These are phyloP conservation scores for Pseudotriccus pelzelni DNA, from an alignment of 2,797 vertebrate genomes.

Conservation along the genomic window DNA sequence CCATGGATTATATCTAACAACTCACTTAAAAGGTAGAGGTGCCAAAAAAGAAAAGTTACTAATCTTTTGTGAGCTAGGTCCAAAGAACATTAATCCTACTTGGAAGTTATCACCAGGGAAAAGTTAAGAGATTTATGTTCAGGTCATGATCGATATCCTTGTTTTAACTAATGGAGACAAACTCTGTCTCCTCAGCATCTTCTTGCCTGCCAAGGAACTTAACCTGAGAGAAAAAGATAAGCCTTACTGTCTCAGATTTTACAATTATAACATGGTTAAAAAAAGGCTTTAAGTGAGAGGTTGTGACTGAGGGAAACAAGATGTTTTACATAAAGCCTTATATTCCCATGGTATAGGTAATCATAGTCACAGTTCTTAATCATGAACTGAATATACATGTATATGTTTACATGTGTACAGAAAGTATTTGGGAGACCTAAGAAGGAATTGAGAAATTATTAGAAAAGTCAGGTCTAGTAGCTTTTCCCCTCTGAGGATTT, in stretches of 20 bases:
- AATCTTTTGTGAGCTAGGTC: not conserved
- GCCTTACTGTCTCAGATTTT: not conserved
- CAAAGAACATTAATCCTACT: slow-evolving; percentile 1
- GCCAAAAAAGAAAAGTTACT: not conserved
- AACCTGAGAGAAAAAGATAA: not conserved
- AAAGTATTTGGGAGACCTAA: not conserved
- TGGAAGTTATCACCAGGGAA: not conserved
- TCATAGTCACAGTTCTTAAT: not conserved
- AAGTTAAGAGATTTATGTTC: slow-evolving; percentile 18
- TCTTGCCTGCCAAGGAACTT: not conserved
- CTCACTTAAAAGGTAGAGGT: not conserved
- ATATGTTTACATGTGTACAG: not conserved
- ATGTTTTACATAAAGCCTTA: not conserved
- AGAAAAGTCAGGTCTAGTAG: not conserved
- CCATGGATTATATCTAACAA: not conserved
- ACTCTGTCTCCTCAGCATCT: not conserved
- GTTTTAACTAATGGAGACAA: slow-evolving; percentile 35
- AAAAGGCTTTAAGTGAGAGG: not conserved
- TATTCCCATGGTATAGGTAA: not conserved
- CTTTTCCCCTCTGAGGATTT: not conserved
- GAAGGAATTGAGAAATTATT: not conserved
- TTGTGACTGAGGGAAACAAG: not conserved
- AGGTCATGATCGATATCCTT: not conserved
- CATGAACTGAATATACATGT: not conserved
- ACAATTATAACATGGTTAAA: not conserved